phyloP scores from a whole-genome alignment of 2,797 vertebrate species.

The Arrhamphus sclerolepis region DNA sequence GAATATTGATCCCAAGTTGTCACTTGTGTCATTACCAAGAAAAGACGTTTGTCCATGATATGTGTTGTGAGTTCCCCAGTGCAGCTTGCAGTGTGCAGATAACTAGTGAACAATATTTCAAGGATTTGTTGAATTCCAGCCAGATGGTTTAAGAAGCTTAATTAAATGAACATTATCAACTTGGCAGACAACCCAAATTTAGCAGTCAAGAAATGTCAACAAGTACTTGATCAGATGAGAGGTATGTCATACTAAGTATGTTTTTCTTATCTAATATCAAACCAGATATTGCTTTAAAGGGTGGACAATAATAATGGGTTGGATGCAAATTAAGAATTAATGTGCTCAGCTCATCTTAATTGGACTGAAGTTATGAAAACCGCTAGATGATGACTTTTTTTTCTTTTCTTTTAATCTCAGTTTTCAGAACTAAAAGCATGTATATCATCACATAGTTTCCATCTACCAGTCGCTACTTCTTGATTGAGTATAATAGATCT shows the following conservation, averaged over 20 bases:
- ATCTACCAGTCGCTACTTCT: too few relatives aligned
- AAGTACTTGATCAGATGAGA: conserved; percentile 21
- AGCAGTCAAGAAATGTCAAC: conserved; percentile 23
- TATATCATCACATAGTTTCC: too few relatives aligned
- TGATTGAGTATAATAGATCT: too few relatives aligned
- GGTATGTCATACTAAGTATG: conserved; percentile 21
- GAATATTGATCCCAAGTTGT: too few relatives aligned
- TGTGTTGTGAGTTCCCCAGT: too few relatives aligned
- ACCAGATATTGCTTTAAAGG: neutral
- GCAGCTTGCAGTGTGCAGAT: too few relatives aligned
- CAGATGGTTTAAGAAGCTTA: conserved; percentile 43
- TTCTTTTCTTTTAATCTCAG: neutral
- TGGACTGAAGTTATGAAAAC: neutral
- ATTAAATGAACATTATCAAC: conserved; percentile 49
- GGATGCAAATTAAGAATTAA: neutral
- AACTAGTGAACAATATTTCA: conserved; percentile 32
- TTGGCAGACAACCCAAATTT: conserved; percentile 15
- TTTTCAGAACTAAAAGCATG: too few relatives aligned
- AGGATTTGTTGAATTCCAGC: neutral
- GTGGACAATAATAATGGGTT: neutral
- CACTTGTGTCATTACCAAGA: too few relatives aligned
- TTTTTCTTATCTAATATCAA: conserved; percentile 36
- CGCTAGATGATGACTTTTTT: too few relatives aligned
- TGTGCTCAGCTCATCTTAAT: neutral
- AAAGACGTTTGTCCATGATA: too few relatives aligned